phyloP scores from a whole-genome alignment of 2,888 invertebrate genomes.

The Pseudoips prasinana region DNA sequence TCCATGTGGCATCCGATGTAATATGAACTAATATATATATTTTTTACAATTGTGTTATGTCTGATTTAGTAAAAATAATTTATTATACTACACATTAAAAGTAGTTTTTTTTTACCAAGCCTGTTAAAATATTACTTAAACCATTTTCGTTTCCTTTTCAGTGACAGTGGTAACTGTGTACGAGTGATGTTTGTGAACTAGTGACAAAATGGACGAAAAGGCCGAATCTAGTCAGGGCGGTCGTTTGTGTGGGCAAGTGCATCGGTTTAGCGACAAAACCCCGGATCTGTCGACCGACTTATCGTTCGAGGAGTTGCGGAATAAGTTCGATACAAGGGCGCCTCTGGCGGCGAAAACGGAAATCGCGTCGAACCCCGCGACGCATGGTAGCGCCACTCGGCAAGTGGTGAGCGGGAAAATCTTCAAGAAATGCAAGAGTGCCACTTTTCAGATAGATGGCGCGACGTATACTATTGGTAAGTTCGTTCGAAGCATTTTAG shows the following conservation, averaged over 20 bases:
- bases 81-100: too few species aligned
- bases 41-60: too few species aligned
- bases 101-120: too few species aligned
- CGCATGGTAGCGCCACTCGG: conserved; percentile 74
- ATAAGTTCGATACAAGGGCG: conserved; percentile 71
- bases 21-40: too few species aligned
- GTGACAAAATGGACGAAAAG: conserved; percentile 58
- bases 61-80: too few species aligned
- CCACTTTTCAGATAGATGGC: conserved; percentile 93
- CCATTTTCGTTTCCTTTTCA: conserved; percentile 14
- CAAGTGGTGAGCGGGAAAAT: conserved; percentile 81
- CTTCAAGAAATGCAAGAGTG: conserved; percentile 93
- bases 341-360: conserved; percentile 55
- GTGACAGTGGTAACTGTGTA: conserved; percentile 44
- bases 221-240: conserved; percentile 48
- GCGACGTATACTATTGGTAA: conserved; percentile 93
- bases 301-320: conserved; percentile 71
- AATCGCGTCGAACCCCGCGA: conserved; percentile 70
- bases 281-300: conserved; percentile 61
- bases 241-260: conserved; percentile 65
- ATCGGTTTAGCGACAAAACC: conserved; percentile 49
- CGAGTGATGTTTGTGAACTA: conserved; percentile 37
- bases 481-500: conserved; percentile 38
- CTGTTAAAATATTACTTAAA: too few species aligned
- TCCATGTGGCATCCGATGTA: too few species aligned